Evolutionary conservation across 2,113 vertebrate species (phyloP), one percentile per base, ranked within the genome.

Genomic region (Tamias sibiricus): DNA sequence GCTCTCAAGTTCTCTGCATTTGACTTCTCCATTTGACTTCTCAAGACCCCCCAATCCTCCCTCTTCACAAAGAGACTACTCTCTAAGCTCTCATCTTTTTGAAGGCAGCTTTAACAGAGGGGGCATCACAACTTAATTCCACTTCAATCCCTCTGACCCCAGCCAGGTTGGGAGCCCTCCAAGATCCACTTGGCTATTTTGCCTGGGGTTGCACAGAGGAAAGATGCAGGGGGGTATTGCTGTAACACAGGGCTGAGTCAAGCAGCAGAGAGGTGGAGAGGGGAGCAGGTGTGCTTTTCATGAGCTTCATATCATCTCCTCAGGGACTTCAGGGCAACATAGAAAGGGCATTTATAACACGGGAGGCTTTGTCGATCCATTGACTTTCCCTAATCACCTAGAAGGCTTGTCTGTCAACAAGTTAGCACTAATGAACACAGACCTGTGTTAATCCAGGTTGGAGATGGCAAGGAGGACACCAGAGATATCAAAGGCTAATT

Each of bases 241-340:
- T 24, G 49, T 16, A 71, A 22, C 4, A 22, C 16, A 66, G 28
- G 28, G 32, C 11, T 6, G 11, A 82, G 62, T 47, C 6, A 71
- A 77, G 37, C 57, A 59, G 17, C 2, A 54, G 57, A 66, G 30
- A 59, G 32, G 26, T 0, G 1, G 0, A 44, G 6, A 47, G 32
- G 24, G 64, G 32, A 69, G 14, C 0, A 0, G 20, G n/a, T 40
- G 8, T 20, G 0, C 24, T 30, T 0, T 10, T 49, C 42, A 42
- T 40, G 42, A 30, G 62, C 47, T 66, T 82, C 30, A 72, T 3
- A 30, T 3, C 26, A 28, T 24, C 42, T 84, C 83, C 57, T 75
- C 68, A 59, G 26, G 57, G 54, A 66, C 30, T 54, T 79, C 44
- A 54, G 68, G 3, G 11, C 24, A 49, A 54, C 0, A 0, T 0